These are phyloP conservation scores for Cotesia glomerata DNA, from an alignment of 1,140 invertebrate genomes.

Conservation along the genomic window DNA sequence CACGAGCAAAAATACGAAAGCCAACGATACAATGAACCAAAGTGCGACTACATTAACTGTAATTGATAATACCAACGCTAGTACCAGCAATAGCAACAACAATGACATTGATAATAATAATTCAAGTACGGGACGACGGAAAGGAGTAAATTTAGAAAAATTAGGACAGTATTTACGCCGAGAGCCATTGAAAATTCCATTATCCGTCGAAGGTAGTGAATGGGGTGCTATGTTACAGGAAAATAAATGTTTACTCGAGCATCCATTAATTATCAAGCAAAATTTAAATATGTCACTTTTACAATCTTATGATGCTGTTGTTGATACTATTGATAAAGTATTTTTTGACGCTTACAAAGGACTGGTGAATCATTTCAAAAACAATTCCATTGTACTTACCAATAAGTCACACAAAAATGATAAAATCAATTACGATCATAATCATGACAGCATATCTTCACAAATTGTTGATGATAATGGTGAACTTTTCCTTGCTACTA, in stretches of 20 bases:
- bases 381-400: slow-evolving; percentile 36
- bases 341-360: slow-evolving; percentile 74
- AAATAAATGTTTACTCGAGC: slow-evolving; percentile 74
- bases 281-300: slow-evolving; percentile 80
- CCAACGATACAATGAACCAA: too few species aligned
- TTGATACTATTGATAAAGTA: slow-evolving; percentile 71
- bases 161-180: slow-evolving; percentile 87
- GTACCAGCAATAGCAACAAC: background rate
- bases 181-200: slow-evolving; percentile 57
- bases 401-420: too few species aligned
- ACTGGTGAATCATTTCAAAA: slow-evolving; percentile 69
- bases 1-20: background rate
- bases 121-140: slow-evolving; percentile 62
- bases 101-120: slow-evolving; percentile 56
- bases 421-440: too few species aligned
- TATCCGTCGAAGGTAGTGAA: slow-evolving; percentile 58
- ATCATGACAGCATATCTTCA: slow-evolving; percentile 34
- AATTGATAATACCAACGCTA: background rate
- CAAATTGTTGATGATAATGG: slow-evolving; percentile 50
- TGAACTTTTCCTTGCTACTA: slow-evolving; percentile 49
- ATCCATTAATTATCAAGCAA: slow-evolving; percentile 76
- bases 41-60: too few species aligned
- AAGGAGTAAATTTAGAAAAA: slow-evolving; percentile 82
- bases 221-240: slow-evolving; percentile 81
- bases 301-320: slow-evolving; percentile 79